Percentiles rank a stretch among this genome's conserved stretches.
Evolutionary conservation across 2,113 vertebrate species (phyloP).

Genomic region (Scopus umbretta): DNA sequence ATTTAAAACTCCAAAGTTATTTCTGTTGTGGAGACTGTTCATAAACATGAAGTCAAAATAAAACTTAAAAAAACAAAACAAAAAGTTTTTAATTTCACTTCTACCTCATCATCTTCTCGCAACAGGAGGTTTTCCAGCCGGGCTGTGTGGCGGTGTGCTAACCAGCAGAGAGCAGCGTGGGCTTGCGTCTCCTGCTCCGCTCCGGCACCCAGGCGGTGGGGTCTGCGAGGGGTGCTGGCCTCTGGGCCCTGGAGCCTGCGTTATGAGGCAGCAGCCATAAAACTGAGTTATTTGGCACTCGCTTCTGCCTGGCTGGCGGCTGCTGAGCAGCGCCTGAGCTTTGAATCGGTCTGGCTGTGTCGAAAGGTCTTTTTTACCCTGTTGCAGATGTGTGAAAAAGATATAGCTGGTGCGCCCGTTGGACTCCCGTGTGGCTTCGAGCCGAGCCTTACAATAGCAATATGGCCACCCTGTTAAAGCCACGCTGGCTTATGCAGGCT

Average conservation of each 20-base stretch:
- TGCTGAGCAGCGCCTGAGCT: neutral
- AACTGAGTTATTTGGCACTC: too few relatives aligned
- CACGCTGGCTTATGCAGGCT: neutral
- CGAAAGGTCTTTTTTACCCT: neutral
- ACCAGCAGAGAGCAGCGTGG: neutral
- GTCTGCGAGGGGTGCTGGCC: neutral
- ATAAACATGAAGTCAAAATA: neutral
- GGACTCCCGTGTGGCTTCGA: fast-evolving
- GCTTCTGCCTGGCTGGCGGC: neutral
- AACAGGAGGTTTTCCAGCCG: fast-evolving
- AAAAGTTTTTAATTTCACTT: fast-evolving
- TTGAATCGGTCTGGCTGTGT: fast-evolving
- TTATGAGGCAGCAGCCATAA: neutral
- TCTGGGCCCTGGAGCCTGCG: neutral
- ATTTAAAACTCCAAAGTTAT: neutral
- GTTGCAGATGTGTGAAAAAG: too few relatives aligned
- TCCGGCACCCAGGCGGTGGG: fast-evolving
- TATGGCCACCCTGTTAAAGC: too few relatives aligned
- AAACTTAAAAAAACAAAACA: too few relatives aligned
- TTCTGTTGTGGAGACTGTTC: neutral
- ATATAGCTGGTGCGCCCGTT: fast-evolving
- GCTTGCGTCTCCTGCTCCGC: neutral
- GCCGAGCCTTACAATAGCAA: fast-evolving
- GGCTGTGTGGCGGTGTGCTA: fast-evolving
- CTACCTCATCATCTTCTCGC: fast-evolving